Base-by-base conservation (phyloP, 2,888 invertebrate genomes). In the Drosophila anceps region DNA sequence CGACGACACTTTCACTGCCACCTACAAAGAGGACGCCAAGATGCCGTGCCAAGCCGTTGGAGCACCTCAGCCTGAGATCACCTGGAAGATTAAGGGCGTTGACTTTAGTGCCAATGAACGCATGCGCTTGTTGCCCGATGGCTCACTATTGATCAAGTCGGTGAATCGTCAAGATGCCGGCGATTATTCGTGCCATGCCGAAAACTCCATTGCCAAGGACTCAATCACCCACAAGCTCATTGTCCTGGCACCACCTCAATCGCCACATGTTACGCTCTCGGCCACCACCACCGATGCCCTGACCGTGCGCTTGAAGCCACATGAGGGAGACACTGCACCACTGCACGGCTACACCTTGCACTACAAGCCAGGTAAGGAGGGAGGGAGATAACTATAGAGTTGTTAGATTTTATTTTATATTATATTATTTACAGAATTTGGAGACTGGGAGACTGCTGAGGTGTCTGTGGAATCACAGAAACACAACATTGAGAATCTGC, bases 1-100 rank as follows among this genome's bases (percentile, higher is more conserved):
- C 93, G 98, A 98, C 91, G 97, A 97, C 91, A 96, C 96, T n/a
- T 97, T 98, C 92, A 96, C 97, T 72, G 97, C 97, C 13, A 98
- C 97, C 0, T 98, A 97, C 93, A 97, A 97, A 93, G 97, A 98
- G 94, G 97, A 98, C 87, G 97, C 98, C 1, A 97, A 97, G 85
- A 94, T 98, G 89, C 98, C 98, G 0, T 98, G 98, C 90, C 94
- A 97, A 29, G 97, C 98, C 60, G 98, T 98, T 46, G 98, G 98
- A 18, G 96, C 97, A 35, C 98, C 98, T 18, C 95, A 96, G 54
- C 98, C 98, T 0, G 96, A 96, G 84, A 97, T 98, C 63, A 95
- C 96, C 46, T 98, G 98, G 98, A 97, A 96, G 93, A 95, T 96
- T 57, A 97, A 96, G 93, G 96, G 97, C 51, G 95, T 95, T 18